A percentile compares a stretch with the other conserved stretches of the same genome.
phyloP scores from a whole-genome alignment of 2,113 vertebrate species.

The Corythaixoides concolor region DNA sequence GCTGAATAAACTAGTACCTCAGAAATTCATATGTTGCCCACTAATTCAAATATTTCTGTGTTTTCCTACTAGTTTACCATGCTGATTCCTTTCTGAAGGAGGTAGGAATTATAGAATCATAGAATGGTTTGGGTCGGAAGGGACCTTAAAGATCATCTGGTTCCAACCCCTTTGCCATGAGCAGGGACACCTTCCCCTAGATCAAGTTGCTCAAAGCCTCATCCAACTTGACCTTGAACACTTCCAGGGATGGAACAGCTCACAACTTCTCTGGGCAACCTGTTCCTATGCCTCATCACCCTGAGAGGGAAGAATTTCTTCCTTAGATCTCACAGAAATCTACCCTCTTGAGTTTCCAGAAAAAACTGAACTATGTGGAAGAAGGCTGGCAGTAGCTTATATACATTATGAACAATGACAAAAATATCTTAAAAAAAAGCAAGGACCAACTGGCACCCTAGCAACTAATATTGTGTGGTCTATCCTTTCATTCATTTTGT shows the following conservation, averaged over 20 bases:
- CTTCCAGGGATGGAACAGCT: too few relatives aligned
- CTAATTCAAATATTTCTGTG: background rate
- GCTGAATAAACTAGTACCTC: background rate
- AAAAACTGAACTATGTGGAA: background rate
- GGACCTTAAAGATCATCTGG: too few relatives aligned
- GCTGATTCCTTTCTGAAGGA: background rate
- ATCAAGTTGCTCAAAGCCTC: too few relatives aligned
- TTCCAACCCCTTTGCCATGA: too few relatives aligned
- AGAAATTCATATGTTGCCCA: background rate
- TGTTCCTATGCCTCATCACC: too few relatives aligned
- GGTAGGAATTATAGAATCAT: background rate
- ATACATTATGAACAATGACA: background rate
- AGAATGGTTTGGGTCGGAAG: too few relatives aligned
- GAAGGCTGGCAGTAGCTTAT: background rate
- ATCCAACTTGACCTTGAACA: too few relatives aligned
- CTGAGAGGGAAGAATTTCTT: too few relatives aligned
- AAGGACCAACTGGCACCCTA: accelerated
- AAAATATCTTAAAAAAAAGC: background rate
- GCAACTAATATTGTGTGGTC: accelerated
- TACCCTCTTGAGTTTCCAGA: background rate
- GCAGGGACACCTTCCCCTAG: too few relatives aligned
- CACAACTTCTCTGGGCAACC: too few relatives aligned
- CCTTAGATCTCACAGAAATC: too few relatives aligned
- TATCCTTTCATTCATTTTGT: background rate
- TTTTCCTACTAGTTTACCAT: background rate